Evolutionary conservation across 1,140 invertebrate genomes (phyloP), one percentile per base, ranked within the genome.

Genomic region (Sitodiplosis mosellana): DNA sequence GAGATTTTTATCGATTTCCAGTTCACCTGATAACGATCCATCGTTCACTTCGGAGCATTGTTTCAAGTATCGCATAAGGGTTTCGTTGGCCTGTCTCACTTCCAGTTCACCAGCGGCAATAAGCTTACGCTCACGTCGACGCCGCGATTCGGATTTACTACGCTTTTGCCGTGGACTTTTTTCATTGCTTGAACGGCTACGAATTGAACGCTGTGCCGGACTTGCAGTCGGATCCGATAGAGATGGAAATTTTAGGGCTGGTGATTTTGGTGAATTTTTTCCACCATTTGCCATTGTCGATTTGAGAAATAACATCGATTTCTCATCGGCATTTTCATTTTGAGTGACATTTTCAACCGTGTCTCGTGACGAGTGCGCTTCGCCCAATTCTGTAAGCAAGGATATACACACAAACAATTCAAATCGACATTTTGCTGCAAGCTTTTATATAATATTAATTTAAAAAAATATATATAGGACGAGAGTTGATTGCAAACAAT

Each of bases 31-130:
- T 6, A 64, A 44, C 8, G 62, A 64, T 19, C 61, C 61, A 45
- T 64, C 62, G 45, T 64, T 61, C 59, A 64, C 61, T 27, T 64
- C 62, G 12, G 61, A 61, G 52, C 61, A 64, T 22, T 64, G 62
- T 33, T 64, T 64, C 17, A 64, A 53, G 50, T 64, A 64, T 10
- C 62, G 57, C 62, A 64, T 64, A 18, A 64, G 47, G 0, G 62
- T 64, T 45, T 64, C 62, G 47, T 64, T 64, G 1, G 62, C 62
- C 51, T 64, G 62, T 10, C 61, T 54, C 48, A 64, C 62, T 51
- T 64, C 62, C 58, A 64, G 57, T 48, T 64, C 61, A 33, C 62
- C 62, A 48, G 61, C 62, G 12, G 61, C 61, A 19, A 63, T 63
- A 0, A 64, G 49, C 47, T 64, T 64, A 2, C 62, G 52, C 49